Evolutionary conservation across 2,888 invertebrate species (phyloP).

Genomic region (Cryptocheilus praepositus): DNA sequence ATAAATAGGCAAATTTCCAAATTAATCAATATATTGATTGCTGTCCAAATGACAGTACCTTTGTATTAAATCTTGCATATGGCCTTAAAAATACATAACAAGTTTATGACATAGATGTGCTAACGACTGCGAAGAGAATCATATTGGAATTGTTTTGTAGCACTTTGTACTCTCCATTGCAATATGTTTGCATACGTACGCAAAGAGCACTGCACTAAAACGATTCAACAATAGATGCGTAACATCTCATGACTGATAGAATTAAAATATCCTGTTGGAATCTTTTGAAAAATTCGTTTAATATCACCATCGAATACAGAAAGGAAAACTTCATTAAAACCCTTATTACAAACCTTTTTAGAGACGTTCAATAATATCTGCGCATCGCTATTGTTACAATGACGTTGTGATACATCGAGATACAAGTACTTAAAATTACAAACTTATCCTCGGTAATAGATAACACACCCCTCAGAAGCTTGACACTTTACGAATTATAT

Average conservation of each 20-base stretch:
- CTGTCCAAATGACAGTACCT: constrained; percentile 52
- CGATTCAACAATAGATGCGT: constrained; percentile 38
- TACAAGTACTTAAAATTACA: background rate
- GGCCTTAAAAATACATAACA: constrained; percentile 64
- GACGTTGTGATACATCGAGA: too few species aligned
- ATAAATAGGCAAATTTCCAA: constrained; percentile 59
- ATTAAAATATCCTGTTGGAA: constrained; percentile 5
- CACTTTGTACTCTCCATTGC: constrained; percentile 63
- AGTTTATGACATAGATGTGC: constrained; percentile 49
- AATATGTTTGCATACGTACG: constrained; percentile 58
- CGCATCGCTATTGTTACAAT: too few species aligned
- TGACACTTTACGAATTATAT: background rate
- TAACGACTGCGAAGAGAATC: constrained; percentile 50
- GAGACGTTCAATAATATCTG: too few species aligned
- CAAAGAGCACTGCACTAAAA: constrained; percentile 38
- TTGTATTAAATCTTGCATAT: constrained; percentile 63
- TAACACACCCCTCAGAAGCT: background rate
- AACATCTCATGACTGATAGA: constrained; percentile 49
- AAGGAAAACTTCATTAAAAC: too few species aligned
- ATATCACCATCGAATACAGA: background rate
- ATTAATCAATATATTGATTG: constrained; percentile 60
- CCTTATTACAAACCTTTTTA: too few species aligned
- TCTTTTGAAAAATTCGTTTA: background rate
- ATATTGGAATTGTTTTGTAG: constrained; percentile 67
- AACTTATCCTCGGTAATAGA: background rate